These are phyloP conservation scores for Malurus melanocephalus DNA, from an alignment of 2,113 vertebrate genomes.

Conservation along the genomic window DNA sequence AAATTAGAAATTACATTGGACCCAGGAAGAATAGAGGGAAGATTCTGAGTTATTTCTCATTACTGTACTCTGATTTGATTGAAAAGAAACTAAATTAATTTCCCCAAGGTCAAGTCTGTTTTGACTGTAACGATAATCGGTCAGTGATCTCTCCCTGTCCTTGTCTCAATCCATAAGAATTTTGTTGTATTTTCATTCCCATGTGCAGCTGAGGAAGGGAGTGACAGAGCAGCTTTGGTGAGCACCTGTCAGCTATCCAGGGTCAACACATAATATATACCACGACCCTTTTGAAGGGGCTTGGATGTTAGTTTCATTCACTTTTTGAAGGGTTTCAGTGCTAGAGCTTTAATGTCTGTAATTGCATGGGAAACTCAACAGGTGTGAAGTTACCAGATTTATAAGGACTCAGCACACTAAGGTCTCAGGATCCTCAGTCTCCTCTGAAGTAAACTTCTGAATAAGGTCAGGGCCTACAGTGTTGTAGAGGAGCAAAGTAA, in stretches of 20 bases:
- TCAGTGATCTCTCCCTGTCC: not conserved
- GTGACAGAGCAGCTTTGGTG: not conserved
- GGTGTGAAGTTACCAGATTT: not conserved
- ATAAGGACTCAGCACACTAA: not conserved
- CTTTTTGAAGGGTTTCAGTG: not conserved
- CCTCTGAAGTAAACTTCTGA: not conserved
- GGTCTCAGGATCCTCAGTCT: not conserved
- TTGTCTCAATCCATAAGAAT: accelerated
- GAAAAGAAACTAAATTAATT: not conserved
- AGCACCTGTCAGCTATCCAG: no score
- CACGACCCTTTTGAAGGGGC: not conserved
- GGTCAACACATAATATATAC: not conserved
- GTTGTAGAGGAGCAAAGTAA: not conserved
- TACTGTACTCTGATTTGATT: not conserved
- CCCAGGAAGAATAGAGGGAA: not conserved
- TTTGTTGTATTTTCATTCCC: not conserved
- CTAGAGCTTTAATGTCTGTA: not conserved
- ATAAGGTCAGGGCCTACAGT: not conserved
- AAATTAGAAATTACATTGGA: not conserved
- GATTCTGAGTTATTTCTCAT: not conserved
- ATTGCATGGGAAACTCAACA: not conserved
- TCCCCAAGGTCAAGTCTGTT: not conserved
- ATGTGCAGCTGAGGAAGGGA: not conserved
- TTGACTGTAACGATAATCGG: accelerated
- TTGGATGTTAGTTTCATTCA: not conserved